phyloP scores from a whole-genome alignment of 2,113 vertebrate species.

The Anarhynchus alexandrinus region DNA sequence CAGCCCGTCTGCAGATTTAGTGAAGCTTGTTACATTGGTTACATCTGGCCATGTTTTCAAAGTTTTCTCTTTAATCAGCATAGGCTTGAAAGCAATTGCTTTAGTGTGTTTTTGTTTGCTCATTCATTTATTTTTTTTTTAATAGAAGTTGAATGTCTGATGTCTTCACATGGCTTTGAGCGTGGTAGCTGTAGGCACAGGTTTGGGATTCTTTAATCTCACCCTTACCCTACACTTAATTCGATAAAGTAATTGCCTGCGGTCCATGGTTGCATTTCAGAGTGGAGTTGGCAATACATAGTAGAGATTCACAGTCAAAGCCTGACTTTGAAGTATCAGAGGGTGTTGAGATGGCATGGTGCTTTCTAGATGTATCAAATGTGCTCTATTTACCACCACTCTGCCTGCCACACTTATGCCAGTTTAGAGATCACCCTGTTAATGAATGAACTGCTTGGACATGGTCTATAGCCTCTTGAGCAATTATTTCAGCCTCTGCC shows the following conservation, averaged over 20 bases:
- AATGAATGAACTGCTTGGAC: constrained; percentile 36
- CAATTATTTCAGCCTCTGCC: constrained; percentile 47
- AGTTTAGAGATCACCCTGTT: neutral
- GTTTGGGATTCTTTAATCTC: neutral
- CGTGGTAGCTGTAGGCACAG: neutral
- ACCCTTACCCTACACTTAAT: neutral
- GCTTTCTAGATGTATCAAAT: neutral
- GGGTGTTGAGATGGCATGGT: neutral
- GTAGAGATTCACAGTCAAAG: neutral
- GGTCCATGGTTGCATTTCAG: neutral
- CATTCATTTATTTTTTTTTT: neutral
- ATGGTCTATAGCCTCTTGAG: constrained; percentile 33
- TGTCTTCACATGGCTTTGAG: neutral
- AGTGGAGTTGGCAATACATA: neutral
- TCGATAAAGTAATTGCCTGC: neutral
- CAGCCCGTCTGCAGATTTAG: neutral
- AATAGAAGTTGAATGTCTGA: neutral
- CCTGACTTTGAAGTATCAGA: neutral
- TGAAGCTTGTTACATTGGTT: neutral
- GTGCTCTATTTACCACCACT: neutral
- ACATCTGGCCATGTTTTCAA: neutral
- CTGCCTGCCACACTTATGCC: neutral
- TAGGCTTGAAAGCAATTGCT: neutral
- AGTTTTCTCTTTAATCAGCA: neutral
- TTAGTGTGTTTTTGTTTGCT: neutral